These are phyloP conservation scores for Tarsius wallacei DNA, from an alignment of 2,797 vertebrate genomes.

Conservation along the genomic window DNA sequence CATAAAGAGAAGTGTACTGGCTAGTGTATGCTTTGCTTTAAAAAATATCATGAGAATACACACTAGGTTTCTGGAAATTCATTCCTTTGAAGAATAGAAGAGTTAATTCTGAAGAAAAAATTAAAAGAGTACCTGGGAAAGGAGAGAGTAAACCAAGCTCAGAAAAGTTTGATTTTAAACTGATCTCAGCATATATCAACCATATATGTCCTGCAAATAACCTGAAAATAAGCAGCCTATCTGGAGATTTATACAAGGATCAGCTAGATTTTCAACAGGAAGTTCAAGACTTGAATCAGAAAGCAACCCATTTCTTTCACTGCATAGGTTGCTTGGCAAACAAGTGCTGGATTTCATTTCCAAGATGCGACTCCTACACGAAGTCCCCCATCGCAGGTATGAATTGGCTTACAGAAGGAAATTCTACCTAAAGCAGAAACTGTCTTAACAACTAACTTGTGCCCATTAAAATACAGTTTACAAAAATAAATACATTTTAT, in stretches of 20 bases:
- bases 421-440: not conserved
- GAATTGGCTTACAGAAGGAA: not conserved
- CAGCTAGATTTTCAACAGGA: conserved; percentile 29
- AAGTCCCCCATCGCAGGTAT: not conserved
- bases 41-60: not conserved
- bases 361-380: not conserved
- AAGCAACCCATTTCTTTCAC: not conserved
- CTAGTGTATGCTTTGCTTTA: conserved; percentile 4
- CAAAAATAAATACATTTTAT: not conserved
- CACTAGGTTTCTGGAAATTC: not conserved
- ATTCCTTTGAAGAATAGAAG: not conserved
- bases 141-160: not conserved
- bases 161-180: not conserved
- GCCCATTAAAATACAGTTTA: not conserved
- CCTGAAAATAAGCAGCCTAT: not conserved
- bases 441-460: not conserved
- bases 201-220: not conserved
- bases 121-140: not conserved
- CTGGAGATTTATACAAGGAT: not conserved
- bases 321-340: not conserved
- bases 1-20: not conserved
- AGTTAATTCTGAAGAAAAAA: conserved; percentile 21
- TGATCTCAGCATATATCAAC: not conserved
- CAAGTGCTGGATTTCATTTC: not conserved
- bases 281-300: not conserved